These are phyloP conservation scores for Otolemur crassicaudatus DNA, from an alignment of 2,797 vertebrate species.

Conservation along the genomic window DNA sequence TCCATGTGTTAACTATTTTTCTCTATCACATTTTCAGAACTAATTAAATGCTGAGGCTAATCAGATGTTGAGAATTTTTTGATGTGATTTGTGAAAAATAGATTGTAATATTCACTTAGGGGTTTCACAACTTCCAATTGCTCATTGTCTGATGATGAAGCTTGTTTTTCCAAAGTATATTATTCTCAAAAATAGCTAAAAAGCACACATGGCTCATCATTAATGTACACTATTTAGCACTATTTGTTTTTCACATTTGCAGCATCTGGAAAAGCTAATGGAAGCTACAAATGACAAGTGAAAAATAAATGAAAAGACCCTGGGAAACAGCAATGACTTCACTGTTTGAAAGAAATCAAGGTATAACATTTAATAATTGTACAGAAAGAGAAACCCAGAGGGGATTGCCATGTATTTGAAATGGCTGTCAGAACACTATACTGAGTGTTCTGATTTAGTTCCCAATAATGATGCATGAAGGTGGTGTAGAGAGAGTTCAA, in stretches of 20 bases:
- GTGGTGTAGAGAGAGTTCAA: not conserved
- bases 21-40: constrained; percentile 73
- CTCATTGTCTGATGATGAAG: not conserved
- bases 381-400: not conserved
- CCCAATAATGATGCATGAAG: not conserved
- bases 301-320: not conserved
- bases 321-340: not conserved
- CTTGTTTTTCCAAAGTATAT: not conserved
- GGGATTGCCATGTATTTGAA: not conserved
- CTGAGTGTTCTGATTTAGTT: not conserved
- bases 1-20: constrained; percentile 75
- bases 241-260: not conserved
- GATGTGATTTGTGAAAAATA: constrained; percentile 59
- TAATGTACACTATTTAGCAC: not conserved
- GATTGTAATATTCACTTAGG: constrained; percentile 36
- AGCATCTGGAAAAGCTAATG: constrained; percentile 44
- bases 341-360: not conserved
- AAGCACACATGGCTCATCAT: not conserved
- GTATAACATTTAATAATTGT: not conserved
- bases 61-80: constrained; percentile 58
- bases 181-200: constrained; percentile 2
- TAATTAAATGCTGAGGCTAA: constrained; percentile 76
- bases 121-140: not conserved
- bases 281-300: not conserved
- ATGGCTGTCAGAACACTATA: not conserved